Evolutionary conservation across 2,888 invertebrate genomes (phyloP), one percentile per base, ranked within the genome.

Genomic region (Mantis religiosa): DNA sequence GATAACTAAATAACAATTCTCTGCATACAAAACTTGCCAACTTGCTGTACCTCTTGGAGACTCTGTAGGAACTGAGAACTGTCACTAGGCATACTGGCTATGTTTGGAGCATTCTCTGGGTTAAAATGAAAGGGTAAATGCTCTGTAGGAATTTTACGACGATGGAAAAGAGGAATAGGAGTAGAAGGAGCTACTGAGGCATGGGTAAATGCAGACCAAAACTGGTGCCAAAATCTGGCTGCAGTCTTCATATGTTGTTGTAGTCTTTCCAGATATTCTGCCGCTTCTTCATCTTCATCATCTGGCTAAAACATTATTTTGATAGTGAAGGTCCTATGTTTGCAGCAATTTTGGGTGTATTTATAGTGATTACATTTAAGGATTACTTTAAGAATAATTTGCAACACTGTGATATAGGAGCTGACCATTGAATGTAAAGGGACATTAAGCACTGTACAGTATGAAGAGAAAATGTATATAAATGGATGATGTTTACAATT

Each of bases 251-350:
- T 89, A 90, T 92, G 92, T 88, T 92, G 91, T 20, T 91, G 91
- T 91, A 91, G 91, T 90, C 91, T 90, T 82, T 91, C 91, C 89
- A 91, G 91, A 90, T 91, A 91, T 90, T 92, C 91, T 71, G 91
- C 91, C 25, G 91, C 90, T 89, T 92, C 91, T 88, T 91, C 92
- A 89, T 92, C 92, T 89, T 91, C 91, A 85, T 90, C 91, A 54
- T 89, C 89, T 15, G 88, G 89, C 89, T 90, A 87, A 82, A 89
- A 89, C 84, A 88, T 47, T 47, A 41, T 15, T 71, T 41, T 41
- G 34, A 71, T 71, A 20, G 2, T 71, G 25, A 83, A 15, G 27
- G n/a, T 3, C 27, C 25, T 30, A 9, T 28, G 34, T 28, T 27
- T 54, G 34, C 25, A 20, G 54, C 1, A 71, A 25, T 25, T 71